Percentiles rank a stretch among this genome's conserved stretches.
These are phyloP conservation scores for Campoplex capitator DNA, from an alignment of 2,888 invertebrate species.

Conservation along the genomic window DNA sequence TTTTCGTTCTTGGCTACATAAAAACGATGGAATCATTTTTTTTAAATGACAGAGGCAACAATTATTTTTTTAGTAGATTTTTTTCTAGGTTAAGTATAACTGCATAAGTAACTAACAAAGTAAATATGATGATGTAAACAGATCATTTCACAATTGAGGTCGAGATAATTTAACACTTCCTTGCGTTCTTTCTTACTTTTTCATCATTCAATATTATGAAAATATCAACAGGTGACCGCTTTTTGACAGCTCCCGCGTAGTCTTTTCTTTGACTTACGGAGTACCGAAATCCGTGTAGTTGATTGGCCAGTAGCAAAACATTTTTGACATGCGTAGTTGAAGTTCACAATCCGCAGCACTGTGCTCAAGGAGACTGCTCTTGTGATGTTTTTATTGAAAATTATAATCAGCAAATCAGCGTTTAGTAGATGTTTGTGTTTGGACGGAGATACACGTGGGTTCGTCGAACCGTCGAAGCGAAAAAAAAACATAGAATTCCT, in stretches of 20 bases:
- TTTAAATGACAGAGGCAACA: too few species aligned
- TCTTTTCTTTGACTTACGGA: neutral
- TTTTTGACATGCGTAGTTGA: slow-evolving; percentile 12
- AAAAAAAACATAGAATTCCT: neutral
- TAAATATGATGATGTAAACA: too few species aligned
- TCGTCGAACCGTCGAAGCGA: neutral
- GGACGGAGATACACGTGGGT: neutral
- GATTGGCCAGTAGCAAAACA: slow-evolving; percentile 7
- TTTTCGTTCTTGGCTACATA: too few species aligned
- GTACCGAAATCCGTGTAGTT: neutral
- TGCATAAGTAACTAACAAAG: too few species aligned
- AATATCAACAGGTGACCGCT: slow-evolving; percentile 37
- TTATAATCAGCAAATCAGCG: neutral
- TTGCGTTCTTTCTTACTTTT: too few species aligned
- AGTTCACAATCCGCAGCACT: neutral
- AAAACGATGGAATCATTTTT: too few species aligned
- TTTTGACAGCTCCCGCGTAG: neutral
- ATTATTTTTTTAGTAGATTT: too few species aligned
- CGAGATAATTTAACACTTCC: too few species aligned
- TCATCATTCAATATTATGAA: neutral
- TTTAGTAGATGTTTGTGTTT: slow-evolving; percentile 23
- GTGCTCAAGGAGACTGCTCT: neutral
- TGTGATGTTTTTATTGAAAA: neutral
- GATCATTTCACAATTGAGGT: too few species aligned
- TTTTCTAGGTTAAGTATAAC: too few species aligned